Base-by-base conservation (phyloP, 1,140 invertebrate species). In the Drosophila quadrilineata region DNA sequence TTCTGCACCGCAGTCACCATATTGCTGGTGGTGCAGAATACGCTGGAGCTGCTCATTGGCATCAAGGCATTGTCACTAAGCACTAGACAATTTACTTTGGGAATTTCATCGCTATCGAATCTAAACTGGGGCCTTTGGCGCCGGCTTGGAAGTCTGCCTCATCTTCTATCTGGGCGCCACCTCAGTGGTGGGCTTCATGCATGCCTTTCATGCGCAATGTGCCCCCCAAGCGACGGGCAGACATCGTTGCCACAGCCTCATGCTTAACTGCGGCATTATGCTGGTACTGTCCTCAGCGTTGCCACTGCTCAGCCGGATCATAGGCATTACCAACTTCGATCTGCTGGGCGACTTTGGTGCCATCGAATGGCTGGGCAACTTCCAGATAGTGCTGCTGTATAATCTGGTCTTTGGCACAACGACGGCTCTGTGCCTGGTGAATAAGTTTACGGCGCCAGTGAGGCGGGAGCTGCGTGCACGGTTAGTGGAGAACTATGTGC, bases 261-360 rank as follows among this genome's bases (percentile, higher is more conserved):
- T 99, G 70, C 93, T 94, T 1, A 98, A 99, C 90, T 98, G 97
- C 90, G 94, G 94, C 40, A 91, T 99, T 12, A 91, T 99, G 38
- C 92, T 99, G 2, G 93, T 99, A 29, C 92, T 99, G 38, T 98
- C 96, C 80, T 99, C 98, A 12, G 98, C 98, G 17, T 91, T 99
- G 71, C 98, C 98, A 9, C 92, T 99, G 28, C 92, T 99, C 16
- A 96, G 97, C 16, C 94, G 98, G 90, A 99, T 97, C 89, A 91
- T 99, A 85, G 98, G 98, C 72, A 97, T 99, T 87, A 99, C 98
- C 24, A 99, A 99, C 90, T 99, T 99, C 90, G 98, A 99, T 92
- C 91, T 99, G 66, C 91, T 99, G 31, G 98, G 98, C 26, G 96
- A 98, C 89, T 99, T 98, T 90, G 98, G 98, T 4, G 94, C 95